Conservation (phyloP, 2,113 vertebrate species). For the Centropristis striata region DNA sequence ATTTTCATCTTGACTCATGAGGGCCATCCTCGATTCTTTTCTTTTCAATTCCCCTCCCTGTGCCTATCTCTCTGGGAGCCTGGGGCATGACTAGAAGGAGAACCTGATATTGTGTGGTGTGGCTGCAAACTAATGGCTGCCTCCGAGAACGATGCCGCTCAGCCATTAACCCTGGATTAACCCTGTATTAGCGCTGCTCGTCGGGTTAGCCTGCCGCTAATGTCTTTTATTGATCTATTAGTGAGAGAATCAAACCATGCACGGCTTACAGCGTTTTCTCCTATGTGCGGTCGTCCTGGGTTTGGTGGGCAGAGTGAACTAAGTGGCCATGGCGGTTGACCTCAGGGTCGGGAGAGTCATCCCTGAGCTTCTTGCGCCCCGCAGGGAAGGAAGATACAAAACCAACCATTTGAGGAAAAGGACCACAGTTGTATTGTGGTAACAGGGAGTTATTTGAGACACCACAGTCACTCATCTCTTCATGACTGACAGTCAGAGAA, state of each 20-base stretch:
- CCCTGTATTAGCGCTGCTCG: constrained; percentile 81
- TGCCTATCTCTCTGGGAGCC: constrained; percentile 50
- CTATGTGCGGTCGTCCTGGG: constrained; percentile 33
- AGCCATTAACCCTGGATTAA: constrained; percentile 85
- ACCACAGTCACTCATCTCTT: constrained; percentile 3
- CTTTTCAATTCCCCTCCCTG: constrained; percentile 46
- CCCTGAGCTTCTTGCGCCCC: constrained; percentile 15
- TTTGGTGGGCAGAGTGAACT: constrained; percentile 25
- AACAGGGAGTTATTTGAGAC: constrained; percentile 31
- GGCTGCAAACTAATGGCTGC: constrained; percentile 74
- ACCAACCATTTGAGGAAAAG: constrained; percentile 23
- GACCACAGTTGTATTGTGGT: constrained; percentile 34
- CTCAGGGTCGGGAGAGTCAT: constrained; percentile 55
- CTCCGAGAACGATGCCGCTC: constrained; percentile 70
- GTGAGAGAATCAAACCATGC: constrained; percentile 71
- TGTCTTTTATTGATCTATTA: constrained; percentile 85
- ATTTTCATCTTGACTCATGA: constrained; percentile 70
- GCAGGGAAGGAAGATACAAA: constrained; percentile 26
- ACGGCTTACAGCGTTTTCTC: constrained; percentile 52
- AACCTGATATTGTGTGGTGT: constrained; percentile 69
- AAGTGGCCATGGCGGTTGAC: constrained; percentile 69
- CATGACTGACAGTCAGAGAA: constrained; percentile 13
- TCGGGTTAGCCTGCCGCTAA: constrained; percentile 79
- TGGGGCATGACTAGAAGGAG: constrained; percentile 50
- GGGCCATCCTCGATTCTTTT: constrained; percentile 48